Conservation (phyloP, 1,140 invertebrate genomes). For the Psilanteris sp. region DNA sequence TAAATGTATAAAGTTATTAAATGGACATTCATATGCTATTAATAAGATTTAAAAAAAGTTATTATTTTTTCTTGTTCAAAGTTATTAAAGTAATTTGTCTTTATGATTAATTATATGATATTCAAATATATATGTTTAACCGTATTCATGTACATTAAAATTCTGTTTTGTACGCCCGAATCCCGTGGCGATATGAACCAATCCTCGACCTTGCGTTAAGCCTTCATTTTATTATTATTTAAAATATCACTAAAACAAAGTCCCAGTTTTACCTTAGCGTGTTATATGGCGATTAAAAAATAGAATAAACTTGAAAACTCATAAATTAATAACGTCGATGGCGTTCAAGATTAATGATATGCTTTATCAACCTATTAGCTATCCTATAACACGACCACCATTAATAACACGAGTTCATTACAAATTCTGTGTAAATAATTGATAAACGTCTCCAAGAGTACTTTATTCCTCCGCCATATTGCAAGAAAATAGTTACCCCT, state of each 20-base stretch:
- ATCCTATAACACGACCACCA: constrained; percentile 19
- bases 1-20: no score
- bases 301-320: constrained; percentile 5
- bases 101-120: no score
- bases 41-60: no score
- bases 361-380: constrained; percentile 48
- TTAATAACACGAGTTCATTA: constrained; percentile 55
- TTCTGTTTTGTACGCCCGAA: no score
- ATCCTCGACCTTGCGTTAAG: no score
- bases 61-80: no score
- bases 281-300: constrained; percentile 29
- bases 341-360: constrained; percentile 28
- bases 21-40: no score
- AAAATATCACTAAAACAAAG: constrained; percentile 20
- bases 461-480: constrained; percentile 25
- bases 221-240: constrained; percentile 36
- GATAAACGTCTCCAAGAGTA: constrained; percentile 48
- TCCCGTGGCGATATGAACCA: no score
- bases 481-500: constrained; percentile 27
- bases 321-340: constrained; percentile 53
- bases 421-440: constrained; percentile 57
- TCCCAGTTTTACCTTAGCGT: neutral
- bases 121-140: no score
- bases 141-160: no score
- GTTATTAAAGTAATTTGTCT: no score